Base-by-base conservation (phyloP, 2,888 invertebrate genomes). In the Sipha maydis region DNA sequence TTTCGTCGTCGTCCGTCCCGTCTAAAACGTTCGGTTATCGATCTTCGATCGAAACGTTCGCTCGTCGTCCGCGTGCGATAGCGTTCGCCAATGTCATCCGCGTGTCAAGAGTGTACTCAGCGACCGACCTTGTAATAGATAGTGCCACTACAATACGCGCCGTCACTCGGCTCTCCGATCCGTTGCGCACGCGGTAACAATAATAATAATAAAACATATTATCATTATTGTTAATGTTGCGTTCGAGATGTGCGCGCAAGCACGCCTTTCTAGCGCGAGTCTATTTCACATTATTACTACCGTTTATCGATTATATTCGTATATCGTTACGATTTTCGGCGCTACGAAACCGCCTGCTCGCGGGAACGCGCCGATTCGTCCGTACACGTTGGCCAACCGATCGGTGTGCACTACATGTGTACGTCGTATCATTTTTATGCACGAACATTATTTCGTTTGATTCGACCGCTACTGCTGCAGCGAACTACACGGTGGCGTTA, bases 111-210 rank as follows among this genome's bases (percentile, higher is more conserved):
- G 78, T 85, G 48, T 71, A 69, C 78, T 48, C 67, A 48, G 77
- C 61, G 38, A 5, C 54, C 21, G 85, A 85, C 85, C 85, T 85
- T 85, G 85, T 78, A 85, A 78, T 69, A 78, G 69, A 85, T 85
- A 85, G 48, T 78, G 78, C 21, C 48, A 21, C 54, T 31, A 19
- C 21, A 41, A 19, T 67, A 28, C n/a, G 25, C n/a, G 38, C 38
- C 38, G n/a, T 71, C 48, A 54, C 71, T 73, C 34, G 71, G 31
- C 54, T 54, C 34, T n/a, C n/a, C n/a, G n/a, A n/a, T n/a, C n/a
- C n/a, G n/a, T n/a, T n/a, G 34, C 54, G 25, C 54, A 31, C 21
- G 54, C 7, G 71, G 67, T 71, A 25, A 11, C 48, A 48, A 48
- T 48, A 11, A 48, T 48, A 14, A 14, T 48, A 9, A 48, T 48